Conservation (phyloP, 2,888 invertebrate species). For the Sminthurides aquaticus region DNA sequence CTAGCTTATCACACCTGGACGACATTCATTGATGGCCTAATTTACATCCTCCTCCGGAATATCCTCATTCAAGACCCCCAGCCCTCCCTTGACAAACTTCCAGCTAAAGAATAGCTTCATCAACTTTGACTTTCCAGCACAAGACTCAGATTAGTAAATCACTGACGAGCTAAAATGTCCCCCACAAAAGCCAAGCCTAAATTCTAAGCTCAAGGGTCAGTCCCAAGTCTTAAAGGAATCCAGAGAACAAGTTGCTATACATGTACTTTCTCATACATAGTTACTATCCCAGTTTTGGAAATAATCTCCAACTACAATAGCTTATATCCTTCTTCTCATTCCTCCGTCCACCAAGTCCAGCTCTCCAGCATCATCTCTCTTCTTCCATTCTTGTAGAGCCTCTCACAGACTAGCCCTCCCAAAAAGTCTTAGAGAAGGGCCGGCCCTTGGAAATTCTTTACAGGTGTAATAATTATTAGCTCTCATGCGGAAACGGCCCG, state of each 20-base stretch:
- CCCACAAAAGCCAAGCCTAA: background rate
- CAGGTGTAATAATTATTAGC: background rate
- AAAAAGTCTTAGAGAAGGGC: background rate
- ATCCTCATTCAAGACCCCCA: constrained; percentile 19
- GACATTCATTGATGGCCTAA: constrained; percentile 25
- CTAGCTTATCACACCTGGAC: constrained; percentile 25
- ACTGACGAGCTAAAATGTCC: background rate
- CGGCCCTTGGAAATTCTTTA: background rate
- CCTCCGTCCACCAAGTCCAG: too few relatives aligned
- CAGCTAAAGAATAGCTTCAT: background rate
- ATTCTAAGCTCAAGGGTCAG: too few relatives aligned
- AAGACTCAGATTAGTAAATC: background rate
- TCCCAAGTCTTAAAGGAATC: too few relatives aligned
- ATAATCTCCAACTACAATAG: too few relatives aligned
- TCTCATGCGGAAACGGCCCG: background rate
- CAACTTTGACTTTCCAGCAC: background rate
- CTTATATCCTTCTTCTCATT: too few relatives aligned
- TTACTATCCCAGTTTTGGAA: too few relatives aligned
- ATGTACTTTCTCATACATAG: too few relatives aligned
- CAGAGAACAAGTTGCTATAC: too few relatives aligned
- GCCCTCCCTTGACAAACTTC: too few relatives aligned
- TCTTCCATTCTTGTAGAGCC: too few relatives aligned
- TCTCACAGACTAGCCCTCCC: too few relatives aligned
- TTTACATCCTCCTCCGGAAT: constrained; percentile 20
- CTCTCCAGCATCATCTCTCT: too few relatives aligned